These are phyloP conservation scores for Pseudorasbora parva DNA, from an alignment of 2,113 vertebrate species.

Conservation along the genomic window DNA sequence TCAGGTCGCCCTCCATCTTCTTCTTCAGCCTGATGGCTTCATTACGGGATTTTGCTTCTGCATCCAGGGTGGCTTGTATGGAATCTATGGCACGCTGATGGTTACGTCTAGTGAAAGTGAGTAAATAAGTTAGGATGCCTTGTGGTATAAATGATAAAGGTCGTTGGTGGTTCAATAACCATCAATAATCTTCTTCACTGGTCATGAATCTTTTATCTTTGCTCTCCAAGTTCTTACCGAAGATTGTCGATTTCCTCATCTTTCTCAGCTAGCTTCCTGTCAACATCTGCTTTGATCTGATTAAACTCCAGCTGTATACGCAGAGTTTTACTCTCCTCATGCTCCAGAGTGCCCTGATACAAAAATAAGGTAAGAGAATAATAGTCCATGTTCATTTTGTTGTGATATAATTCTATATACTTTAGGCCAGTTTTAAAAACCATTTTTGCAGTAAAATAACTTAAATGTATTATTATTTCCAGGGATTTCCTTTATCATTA, in stretches of 20 bases:
- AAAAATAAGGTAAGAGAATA: background rate
- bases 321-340: conserved; percentile 92
- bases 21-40: conserved; percentile 90
- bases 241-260: conserved; percentile 90
- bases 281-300: conserved; percentile 90
- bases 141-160: background rate
- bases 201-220: background rate
- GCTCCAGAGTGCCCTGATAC: conserved; percentile 86
- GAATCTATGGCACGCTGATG: conserved; percentile 90
- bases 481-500: background rate
- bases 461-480: background rate
- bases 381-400: background rate
- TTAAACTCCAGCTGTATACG: conserved; percentile 91
- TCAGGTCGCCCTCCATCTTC: conserved; percentile 95
- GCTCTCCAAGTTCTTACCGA: conserved; percentile 72
- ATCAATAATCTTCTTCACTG: background rate
- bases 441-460: background rate
- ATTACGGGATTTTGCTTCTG: conserved; percentile 86
- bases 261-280: conserved; percentile 90
- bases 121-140: background rate
- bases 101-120: conserved; percentile 76
- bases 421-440: background rate
- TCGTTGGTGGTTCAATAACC: background rate
- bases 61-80: conserved; percentile 88
- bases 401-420: background rate